Conservation (phyloP, 2,888 invertebrate species). For the Ichneumoninae sp. region DNA sequence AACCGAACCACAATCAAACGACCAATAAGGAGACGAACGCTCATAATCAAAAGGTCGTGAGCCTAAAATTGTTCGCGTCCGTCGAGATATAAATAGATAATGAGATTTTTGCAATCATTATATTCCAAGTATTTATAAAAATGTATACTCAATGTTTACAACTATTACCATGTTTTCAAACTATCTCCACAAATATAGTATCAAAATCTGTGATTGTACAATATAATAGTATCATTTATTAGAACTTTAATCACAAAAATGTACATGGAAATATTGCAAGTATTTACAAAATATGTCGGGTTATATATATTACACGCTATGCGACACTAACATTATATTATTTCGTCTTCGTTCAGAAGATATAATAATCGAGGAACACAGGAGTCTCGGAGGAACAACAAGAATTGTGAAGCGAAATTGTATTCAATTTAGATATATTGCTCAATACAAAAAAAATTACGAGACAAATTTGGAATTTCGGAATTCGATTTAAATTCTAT, state of each 20-base stretch:
- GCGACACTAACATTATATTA: conserved; percentile 36
- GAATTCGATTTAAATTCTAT: neutral
- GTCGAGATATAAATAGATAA: too few species aligned
- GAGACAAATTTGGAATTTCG: neutral
- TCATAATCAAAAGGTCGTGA: too few species aligned
- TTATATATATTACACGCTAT: conserved; percentile 17
- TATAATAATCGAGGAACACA: neutral
- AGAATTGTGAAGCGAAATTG: neutral
- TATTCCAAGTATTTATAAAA: too few species aligned
- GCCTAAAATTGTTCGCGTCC: too few species aligned
- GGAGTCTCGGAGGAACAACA: neutral
- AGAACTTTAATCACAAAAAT: conserved; percentile 22
- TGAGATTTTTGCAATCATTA: too few species aligned
- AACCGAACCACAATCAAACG: neutral
- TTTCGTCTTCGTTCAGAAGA: neutral
- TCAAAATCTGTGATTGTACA: too few species aligned
- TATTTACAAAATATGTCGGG: conserved; percentile 46
- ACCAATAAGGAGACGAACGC: conserved; percentile 1
- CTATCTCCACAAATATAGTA: too few species aligned
- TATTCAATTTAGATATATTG: too few species aligned
- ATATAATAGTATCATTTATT: conserved; percentile 8
- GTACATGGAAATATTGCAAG: conserved; percentile 18
- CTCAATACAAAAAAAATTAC: neutral
- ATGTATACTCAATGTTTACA: too few species aligned
- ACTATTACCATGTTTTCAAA: too few species aligned